Base-by-base conservation (phyloP, 2,113 vertebrate genomes). In the Ceyx cyanopectus region DNA sequence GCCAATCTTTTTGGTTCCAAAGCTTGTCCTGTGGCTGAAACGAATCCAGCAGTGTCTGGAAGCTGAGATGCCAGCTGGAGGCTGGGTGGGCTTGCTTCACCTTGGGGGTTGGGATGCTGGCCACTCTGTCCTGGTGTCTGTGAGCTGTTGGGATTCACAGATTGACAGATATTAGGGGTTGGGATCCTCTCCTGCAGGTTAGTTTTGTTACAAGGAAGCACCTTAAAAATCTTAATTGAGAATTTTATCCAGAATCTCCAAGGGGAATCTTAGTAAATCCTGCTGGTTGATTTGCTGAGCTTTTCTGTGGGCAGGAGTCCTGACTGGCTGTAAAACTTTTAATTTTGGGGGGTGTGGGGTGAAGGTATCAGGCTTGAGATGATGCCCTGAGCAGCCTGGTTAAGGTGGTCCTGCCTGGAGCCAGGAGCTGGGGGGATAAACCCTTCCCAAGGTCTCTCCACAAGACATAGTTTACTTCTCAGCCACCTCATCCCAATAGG, bases 11-110 rank as follows among this genome's bases (percentile, higher is more conserved):
- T 94, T 94, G 91, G 87, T 94, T 87, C 82, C 51, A 74, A 22
- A 82, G 72, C 75, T 73, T 27, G n/a, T 87, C 87, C 29, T 0
- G 46, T 94, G 11, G 63, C 66, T 76, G 81, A 87, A 85, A 93
- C 69, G 62, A 84, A 93, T 84, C 81, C 2, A 5, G 73, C 45
- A 10, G 51, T 0, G 14, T 7, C n/a, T 65, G 85, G 87, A 95
- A 94, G 84, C 84, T 93, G 95, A 91, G 95, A 80, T 89, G 93
- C 91, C 95, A 81, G 91, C 87, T 74, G 89, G 87, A 85, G 87
- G 67, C 74, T 70, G 22, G 57, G 77, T 5, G 0, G 51, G 65
- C 73, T 94, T 2, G 0, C 40, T 32, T 87, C 81, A 83, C 87
- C 93, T 80, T 26, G 26, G 5, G 75, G 62, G 27, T 1, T 91